Percentiles rank a stretch among this genome's conserved stretches.
Evolutionary conservation across 2,797 vertebrate species (phyloP).

Genomic region (Nannoperca australis): DNA sequence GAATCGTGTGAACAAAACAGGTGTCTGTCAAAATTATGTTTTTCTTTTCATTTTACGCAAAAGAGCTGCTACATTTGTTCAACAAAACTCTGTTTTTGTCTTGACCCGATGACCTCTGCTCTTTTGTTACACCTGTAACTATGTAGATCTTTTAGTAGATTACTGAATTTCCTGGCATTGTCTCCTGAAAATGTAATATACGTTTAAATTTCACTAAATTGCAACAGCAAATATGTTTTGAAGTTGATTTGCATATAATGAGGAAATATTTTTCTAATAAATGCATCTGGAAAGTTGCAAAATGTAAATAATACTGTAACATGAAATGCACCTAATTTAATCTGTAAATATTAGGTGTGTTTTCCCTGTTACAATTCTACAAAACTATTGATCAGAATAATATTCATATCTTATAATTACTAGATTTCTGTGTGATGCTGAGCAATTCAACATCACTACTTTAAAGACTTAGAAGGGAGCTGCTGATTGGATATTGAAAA

Average conservation of each 20-base stretch:
- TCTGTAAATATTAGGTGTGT: neutral
- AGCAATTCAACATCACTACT: neutral
- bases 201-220: conserved; percentile 19
- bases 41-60: neutral
- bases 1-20: neutral
- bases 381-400: neutral
- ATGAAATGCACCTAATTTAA: conserved; percentile 1
- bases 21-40: neutral
- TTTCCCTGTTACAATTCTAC: neutral
- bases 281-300: conserved; percentile 13
- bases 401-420: neutral
- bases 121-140: neutral
- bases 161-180: neutral
- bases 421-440: neutral
- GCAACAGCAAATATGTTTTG: conserved; percentile 7
- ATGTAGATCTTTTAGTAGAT: neutral
- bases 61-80: neutral
- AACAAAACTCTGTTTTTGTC: neutral
- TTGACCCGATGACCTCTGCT: neutral
- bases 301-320: conserved; percentile 9
- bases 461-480: neutral
- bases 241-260: conserved; percentile 16
- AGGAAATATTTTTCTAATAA: conserved; percentile 13
- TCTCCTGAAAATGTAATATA: neutral
- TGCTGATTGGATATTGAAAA: conserved; percentile 24